Evolutionary conservation across 2,113 vertebrate species (phyloP).

Genomic region (Sterna hirundo): DNA sequence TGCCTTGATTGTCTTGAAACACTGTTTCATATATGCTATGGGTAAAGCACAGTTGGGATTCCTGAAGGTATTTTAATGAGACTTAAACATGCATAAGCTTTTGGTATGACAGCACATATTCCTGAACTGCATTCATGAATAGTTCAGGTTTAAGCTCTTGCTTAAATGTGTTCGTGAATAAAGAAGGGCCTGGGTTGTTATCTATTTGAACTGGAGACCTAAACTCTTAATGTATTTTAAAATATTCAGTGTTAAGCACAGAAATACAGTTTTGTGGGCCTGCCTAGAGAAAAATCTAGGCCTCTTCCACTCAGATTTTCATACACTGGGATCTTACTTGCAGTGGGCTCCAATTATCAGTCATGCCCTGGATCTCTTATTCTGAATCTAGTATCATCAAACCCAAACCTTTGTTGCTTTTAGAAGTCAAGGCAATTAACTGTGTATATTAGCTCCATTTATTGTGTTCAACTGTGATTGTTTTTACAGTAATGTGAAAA

Average conservation of each 20-base stretch:
- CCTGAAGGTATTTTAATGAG: not conserved
- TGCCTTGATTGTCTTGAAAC: not conserved
- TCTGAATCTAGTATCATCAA: not conserved
- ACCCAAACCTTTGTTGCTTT: not conserved
- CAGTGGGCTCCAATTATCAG: not conserved
- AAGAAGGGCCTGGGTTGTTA: not conserved
- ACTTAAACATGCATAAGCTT: not conserved
- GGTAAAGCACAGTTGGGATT: not conserved
- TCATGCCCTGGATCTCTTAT: not conserved
- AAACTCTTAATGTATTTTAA: not conserved
- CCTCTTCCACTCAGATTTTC: not conserved
- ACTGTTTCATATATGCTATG: not conserved
- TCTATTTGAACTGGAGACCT: not conserved
- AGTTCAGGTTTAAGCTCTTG: not conserved
- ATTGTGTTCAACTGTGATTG: slow-evolving; percentile 29
- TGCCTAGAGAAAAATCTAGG: not conserved
- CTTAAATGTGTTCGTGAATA: not conserved
- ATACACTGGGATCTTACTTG: not conserved
- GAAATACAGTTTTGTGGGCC: not conserved
- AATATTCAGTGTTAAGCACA: not conserved
- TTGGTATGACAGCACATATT: not conserved
- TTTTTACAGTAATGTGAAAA: slow-evolving; percentile 57
- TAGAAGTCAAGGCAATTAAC: not conserved
- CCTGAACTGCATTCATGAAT: not conserved
- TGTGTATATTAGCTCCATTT: slow-evolving; percentile 18